phyloP scores from a whole-genome alignment of 2,797 vertebrate genomes.

The Poecilia wingei region DNA sequence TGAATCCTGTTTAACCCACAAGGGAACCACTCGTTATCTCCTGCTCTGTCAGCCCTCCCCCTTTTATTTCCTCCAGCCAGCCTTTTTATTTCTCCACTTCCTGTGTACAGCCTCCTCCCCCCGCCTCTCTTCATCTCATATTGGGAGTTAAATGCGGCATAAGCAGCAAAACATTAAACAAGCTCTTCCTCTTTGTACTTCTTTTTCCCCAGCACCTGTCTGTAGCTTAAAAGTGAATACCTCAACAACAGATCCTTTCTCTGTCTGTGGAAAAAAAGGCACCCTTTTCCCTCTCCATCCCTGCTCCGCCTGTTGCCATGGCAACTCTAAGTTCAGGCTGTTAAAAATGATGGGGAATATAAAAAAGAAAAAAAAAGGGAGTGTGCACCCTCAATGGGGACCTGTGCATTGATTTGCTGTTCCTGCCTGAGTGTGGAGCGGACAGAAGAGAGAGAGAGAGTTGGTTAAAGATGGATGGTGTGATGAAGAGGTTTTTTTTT shows the following conservation, averaged over 20 bases:
- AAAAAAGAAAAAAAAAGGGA: conserved; percentile 32
- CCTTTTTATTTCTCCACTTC: conserved; percentile 32
- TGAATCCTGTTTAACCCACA: conserved; percentile 48
- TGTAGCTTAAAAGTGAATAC: conserved; percentile 32
- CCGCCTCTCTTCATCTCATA: conserved; percentile 30
- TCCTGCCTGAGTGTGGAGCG: conserved; percentile 40
- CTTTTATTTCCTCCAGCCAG: conserved; percentile 27
- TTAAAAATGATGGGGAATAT: conserved; percentile 77
- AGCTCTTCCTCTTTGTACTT: conserved; percentile 5
- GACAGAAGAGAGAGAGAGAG: conserved; percentile 9
- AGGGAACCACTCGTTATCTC: conserved; percentile 46
- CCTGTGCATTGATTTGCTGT: conserved; percentile 66
- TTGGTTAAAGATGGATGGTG: conserved; percentile 42
- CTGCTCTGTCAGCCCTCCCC: conserved; percentile 52
- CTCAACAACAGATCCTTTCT: conserved; percentile 37
- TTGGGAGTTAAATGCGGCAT: not conserved
- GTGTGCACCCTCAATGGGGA: conserved; percentile 64
- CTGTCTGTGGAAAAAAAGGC: conserved; percentile 45
- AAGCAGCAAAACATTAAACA: conserved; percentile 20
- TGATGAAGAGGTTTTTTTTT: conserved; percentile 42
- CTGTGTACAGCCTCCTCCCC: conserved; percentile 26
- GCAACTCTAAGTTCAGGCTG: conserved; percentile 82
- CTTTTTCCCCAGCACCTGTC: conserved; percentile 24
- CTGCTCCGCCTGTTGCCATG: conserved; percentile 83
- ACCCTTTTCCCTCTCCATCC: conserved; percentile 67